phyloP scores from a whole-genome alignment of 2,888 invertebrate species.

The Marronus borbonicus region DNA sequence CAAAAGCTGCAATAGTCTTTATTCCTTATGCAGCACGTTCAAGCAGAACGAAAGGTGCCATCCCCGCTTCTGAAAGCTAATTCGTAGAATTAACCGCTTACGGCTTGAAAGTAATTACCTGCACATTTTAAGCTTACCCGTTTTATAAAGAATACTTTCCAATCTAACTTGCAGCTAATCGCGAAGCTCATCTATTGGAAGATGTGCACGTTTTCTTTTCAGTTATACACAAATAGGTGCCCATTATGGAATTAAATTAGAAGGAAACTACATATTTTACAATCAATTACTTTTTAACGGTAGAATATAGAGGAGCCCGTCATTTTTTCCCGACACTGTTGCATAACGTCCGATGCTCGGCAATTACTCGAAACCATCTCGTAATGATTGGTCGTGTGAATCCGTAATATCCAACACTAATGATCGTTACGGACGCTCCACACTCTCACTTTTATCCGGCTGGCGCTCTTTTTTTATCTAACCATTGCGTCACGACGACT shows the following conservation, averaged over 20 bases:
- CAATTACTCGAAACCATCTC: slow-evolving; percentile 31
- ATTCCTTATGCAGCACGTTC: no score
- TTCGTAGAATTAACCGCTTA: slow-evolving; percentile 14
- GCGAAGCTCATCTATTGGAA: not conserved
- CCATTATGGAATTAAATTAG: slow-evolving; percentile 20
- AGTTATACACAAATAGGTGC: not conserved
- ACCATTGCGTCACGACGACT: slow-evolving; percentile 3
- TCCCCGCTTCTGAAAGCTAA: not conserved
- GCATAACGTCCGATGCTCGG: slow-evolving; percentile 9
- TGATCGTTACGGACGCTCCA: slow-evolving; percentile 15
- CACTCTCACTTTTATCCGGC: slow-evolving; percentile 29
- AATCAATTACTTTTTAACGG: slow-evolving; percentile 40
- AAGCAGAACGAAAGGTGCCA: no score
- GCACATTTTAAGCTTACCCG: not conserved
- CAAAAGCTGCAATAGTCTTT: no score
- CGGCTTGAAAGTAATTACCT: slow-evolving; percentile 12
- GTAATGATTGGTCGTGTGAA: slow-evolving; percentile 46
- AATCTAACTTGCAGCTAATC: slow-evolving; percentile 5
- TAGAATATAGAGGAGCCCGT: slow-evolving; percentile 7
- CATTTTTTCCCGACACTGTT: slow-evolving; percentile 17
- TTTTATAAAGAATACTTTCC: not conserved
- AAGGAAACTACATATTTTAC: slow-evolving; percentile 16
- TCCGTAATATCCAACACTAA: slow-evolving; percentile 42
- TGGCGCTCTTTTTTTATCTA: slow-evolving; percentile 3
- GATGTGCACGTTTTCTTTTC: slow-evolving; percentile 3